phyloP scores from a whole-genome alignment of 2,888 invertebrate species.

The Seira musarum region DNA sequence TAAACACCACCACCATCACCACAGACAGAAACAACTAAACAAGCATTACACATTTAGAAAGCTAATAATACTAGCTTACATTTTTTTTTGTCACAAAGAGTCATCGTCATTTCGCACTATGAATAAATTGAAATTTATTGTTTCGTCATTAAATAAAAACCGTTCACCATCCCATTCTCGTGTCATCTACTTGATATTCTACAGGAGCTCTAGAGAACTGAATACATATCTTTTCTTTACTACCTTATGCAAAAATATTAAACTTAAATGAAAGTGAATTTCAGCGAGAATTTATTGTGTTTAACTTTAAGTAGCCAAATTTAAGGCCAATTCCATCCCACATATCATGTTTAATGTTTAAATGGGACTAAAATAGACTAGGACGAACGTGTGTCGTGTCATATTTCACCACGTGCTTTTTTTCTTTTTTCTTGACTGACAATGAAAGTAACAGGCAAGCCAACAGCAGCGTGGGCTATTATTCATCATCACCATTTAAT shows the following conservation, averaged over 20 bases:
- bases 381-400: neutral
- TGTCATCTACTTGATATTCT: no score
- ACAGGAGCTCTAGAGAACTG: no score
- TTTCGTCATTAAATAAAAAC: neutral
- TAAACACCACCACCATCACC: neutral
- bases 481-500: no score
- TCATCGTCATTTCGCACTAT: neutral
- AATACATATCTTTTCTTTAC: no score
- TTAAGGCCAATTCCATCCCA: neutral
- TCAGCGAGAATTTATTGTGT: neutral
- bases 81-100: neutral
- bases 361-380: neutral
- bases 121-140: slow-evolving; percentile 12
- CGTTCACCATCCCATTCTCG: no score
- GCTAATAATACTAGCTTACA: neutral
- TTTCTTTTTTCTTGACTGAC: no score
- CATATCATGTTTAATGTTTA: neutral
- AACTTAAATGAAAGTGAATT: slow-evolving; percentile 4
- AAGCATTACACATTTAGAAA: neutral
- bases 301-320: neutral
- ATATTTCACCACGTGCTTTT: neutral
- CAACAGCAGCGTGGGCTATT: no score
- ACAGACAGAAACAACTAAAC: neutral
- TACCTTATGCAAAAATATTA: no score
- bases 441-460: no score